Base-by-base conservation (phyloP, 2,797 vertebrate genomes). In the Uromys caudimaculatus region DNA sequence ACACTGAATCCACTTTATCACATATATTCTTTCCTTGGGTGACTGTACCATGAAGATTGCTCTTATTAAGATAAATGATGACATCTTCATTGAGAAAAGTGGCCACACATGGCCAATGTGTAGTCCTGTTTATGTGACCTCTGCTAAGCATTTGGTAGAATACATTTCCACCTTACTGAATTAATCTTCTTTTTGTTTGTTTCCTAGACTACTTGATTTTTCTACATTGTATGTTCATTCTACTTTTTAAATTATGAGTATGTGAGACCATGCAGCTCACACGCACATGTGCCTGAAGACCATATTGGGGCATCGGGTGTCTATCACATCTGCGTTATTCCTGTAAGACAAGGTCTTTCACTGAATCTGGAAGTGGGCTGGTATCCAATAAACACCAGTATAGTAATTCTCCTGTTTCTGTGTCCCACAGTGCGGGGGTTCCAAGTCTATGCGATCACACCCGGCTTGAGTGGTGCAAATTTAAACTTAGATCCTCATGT, bases 171-270 rank as follows among this genome's bases (percentile, higher is more conserved):
- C 35, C 27, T 75, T 41, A 71, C 29, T 17, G 24, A 91, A 64
- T 64, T 52, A 47, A 21, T 64, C 17, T 29, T 38, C 27, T 81
- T 19, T 83, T 24, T 38, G 8, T 62, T 86, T 81, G 64, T 91
- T 93, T 84, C 83, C 54, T 50, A 94, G 54, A 56, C 5, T 7
- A 14, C 77, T 44, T n/a, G 27, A 27, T 27, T 93, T 93, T 92
- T 35, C n/a, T 35, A 54, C 29, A 21, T 91, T 21, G 35, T 47
- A 47, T 60, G 81, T 4, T 2, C 29, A 89, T 77, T 54, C 35
- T 92, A 13, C 54, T 41, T 87, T 71, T 71, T 6, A 38, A 29
- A 71, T 38, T 54, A 23, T 29, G 84, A 52, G 62, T 52, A 12
- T 8, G 32, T 16, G 23, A 3, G 11, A 1, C 0, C 10, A 7